These are phyloP conservation scores for Beaufortia kweichowensis DNA, from an alignment of 2,113 vertebrate species.

Conservation along the genomic window DNA sequence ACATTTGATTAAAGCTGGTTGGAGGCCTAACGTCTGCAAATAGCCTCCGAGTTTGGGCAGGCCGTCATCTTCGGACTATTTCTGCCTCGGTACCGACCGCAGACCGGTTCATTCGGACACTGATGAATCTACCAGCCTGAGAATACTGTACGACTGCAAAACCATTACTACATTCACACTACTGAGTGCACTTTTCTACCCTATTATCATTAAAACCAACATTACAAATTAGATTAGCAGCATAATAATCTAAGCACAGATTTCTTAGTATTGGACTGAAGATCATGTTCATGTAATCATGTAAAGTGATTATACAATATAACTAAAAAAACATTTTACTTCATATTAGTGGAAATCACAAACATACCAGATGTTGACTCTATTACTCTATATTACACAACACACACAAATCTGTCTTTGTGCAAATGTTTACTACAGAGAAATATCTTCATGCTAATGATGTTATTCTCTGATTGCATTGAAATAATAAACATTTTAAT, in stretches of 20 bases:
- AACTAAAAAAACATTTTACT: not conserved
- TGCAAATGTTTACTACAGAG: not conserved
- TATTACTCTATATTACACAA: not conserved
- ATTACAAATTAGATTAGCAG: no score
- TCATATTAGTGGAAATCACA: not conserved
- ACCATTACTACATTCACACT: conserved; percentile 8
- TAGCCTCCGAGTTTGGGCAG: conserved; percentile 41
- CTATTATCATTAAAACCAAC: no score
- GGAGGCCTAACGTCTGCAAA: conserved; percentile 43
- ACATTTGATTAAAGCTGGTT: conserved; percentile 55
- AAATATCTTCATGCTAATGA: conserved; percentile 2
- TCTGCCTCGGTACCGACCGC: conserved; percentile 25
- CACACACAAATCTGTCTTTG: not conserved
- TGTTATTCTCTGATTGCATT: not conserved
- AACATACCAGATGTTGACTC: not conserved
- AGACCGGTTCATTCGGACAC: conserved; percentile 44
- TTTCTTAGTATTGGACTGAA: no score
- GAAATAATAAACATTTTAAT: conserved; percentile 32
- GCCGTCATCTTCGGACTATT: conserved; percentile 55
- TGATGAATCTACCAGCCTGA: conserved; percentile 47
- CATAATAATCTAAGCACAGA: no score
- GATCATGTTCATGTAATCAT: no score
- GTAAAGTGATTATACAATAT: no score
- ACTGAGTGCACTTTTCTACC: no score
- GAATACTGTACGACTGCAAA: conserved; percentile 16